Percentiles rank a stretch among this genome's conserved stretches.
These are phyloP conservation scores for Amphipoea lucens DNA, from an alignment of 2,888 invertebrate genomes.

Conservation along the genomic window DNA sequence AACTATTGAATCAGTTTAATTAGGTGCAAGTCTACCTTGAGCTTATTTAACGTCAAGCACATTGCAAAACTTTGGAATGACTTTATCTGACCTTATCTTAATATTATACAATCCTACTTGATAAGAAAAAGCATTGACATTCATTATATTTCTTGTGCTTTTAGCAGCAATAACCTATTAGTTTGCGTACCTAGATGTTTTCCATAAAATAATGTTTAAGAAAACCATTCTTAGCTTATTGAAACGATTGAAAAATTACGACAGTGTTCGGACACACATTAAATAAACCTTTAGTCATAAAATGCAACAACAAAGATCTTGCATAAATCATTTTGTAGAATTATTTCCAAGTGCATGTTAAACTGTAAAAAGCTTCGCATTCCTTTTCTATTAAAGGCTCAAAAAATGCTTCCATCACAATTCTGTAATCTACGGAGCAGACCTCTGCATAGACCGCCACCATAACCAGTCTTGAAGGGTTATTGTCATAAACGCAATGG, in stretches of 20 bases:
- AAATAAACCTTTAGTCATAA: background rate
- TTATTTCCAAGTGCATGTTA: background rate
- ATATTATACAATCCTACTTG: background rate
- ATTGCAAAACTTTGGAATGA: slow-evolving; percentile 40
- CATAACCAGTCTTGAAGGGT: background rate
- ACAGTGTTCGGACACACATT: background rate
- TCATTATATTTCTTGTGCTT: background rate
- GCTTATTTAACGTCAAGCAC: slow-evolving; percentile 33
- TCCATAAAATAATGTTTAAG: background rate
- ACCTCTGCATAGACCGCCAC: background rate
- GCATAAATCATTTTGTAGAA: background rate
- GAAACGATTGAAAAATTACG: background rate
- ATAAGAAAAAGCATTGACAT: background rate
- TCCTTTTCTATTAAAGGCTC: background rate
- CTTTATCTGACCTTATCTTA: slow-evolving; percentile 19
- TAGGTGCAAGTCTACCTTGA: slow-evolving; percentile 64
- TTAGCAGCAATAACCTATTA: background rate
- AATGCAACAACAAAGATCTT: background rate
- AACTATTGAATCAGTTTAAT: slow-evolving; percentile 62
- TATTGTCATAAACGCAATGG: background rate
- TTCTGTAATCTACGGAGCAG: background rate
- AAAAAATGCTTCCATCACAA: background rate
- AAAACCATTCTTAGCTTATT: background rate
- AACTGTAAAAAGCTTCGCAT: background rate
- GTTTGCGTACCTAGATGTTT: background rate